Conservation (phyloP, 2,113 vertebrate genomes). For the Buteo buteo region DNA sequence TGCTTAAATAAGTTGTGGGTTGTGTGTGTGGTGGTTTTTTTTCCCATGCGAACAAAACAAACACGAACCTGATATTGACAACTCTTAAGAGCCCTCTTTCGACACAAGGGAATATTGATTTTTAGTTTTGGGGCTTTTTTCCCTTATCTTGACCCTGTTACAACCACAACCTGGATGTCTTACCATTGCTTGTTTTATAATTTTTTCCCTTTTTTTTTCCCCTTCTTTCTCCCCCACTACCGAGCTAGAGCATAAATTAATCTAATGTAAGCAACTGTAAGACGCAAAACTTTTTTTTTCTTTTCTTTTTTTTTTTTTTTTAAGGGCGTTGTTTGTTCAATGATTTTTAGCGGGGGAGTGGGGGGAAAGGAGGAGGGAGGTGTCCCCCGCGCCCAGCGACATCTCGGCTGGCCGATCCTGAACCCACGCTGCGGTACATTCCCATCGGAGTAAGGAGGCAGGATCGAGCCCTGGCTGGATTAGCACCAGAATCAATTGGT, state of each 20-base stretch:
- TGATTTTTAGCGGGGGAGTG: not conserved
- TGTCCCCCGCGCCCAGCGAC: not conserved
- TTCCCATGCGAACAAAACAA: not conserved
- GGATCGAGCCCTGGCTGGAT: slow-evolving; percentile 33
- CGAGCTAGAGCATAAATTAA: not conserved
- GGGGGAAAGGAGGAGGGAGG: too few species aligned
- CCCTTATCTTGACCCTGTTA: not conserved
- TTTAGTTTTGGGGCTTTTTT: not conserved
- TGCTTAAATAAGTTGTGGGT: not conserved
- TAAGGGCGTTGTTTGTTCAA: not conserved
- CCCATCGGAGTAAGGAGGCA: slow-evolving; percentile 16
- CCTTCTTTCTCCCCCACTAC: not conserved
- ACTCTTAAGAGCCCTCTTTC: slow-evolving; percentile 36
- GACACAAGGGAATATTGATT: not conserved
- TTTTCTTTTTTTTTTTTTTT: not conserved
- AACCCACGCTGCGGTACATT: not conserved
- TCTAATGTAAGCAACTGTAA: not conserved
- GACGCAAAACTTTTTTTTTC: not conserved
- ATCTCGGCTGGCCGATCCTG: not conserved
- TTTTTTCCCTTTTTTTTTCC: not conserved
- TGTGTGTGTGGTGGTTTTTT: not conserved
- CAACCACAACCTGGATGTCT: not conserved
- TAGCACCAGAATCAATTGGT: slow-evolving; percentile 38
- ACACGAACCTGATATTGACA: not conserved
- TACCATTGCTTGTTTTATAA: not conserved